Evolutionary conservation across 2,113 vertebrate genomes (phyloP).

Genomic region (Mesocricetus auratus): DNA sequence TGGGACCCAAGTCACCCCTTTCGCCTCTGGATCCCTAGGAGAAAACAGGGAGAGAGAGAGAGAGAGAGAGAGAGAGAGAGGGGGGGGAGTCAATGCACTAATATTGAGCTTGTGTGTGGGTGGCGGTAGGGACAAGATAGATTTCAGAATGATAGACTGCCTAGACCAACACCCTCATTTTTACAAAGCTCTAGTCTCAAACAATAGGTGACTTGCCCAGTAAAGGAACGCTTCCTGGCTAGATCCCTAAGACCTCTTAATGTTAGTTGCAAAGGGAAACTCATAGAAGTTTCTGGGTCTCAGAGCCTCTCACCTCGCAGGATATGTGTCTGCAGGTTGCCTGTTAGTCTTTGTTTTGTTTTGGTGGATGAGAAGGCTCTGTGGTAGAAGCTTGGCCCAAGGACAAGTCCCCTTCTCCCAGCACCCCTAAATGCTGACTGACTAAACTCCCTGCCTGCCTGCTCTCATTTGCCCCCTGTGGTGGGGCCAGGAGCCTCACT

Average conservation of each 20-base stretch:
- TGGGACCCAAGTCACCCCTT: constrained; percentile 92
- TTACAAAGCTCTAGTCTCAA: background rate
- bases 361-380: background rate
- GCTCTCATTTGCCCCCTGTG: background rate
- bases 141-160: background rate
- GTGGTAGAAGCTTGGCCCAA: background rate
- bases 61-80: too few species aligned
- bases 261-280: background rate
- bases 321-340: background rate
- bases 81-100: background rate
- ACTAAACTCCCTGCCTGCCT: too few species aligned
- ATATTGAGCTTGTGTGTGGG: background rate
- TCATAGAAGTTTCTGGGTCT: background rate
- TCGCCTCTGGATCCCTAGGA: constrained; percentile 94
- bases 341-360: background rate
- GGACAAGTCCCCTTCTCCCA: background rate
- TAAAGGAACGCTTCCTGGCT: background rate
- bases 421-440: background rate
- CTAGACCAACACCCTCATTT: background rate
- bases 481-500: background rate
- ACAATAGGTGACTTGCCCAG: background rate
- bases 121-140: background rate
- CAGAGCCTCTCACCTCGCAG: background rate
- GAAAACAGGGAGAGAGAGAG: constrained; percentile 67
- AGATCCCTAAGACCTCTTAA: background rate